A percentile compares a stretch with the other conserved stretches of the same genome.
These are phyloP conservation scores for Apodemus agrarius DNA, from an alignment of 2,797 vertebrate genomes.

Conservation along the genomic window DNA sequence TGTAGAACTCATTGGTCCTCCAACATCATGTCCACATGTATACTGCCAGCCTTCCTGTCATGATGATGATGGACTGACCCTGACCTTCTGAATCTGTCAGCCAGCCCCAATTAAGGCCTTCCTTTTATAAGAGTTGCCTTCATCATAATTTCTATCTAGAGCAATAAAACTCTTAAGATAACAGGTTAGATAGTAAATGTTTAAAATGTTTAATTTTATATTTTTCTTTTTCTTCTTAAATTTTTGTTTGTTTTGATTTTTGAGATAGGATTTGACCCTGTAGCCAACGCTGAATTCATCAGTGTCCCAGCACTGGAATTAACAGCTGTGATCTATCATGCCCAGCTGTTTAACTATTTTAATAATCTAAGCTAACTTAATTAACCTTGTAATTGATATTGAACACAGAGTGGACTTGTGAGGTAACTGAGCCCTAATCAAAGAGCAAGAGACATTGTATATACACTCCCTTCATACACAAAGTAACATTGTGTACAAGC, in stretches of 20 bases:
- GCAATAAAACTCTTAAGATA: background rate
- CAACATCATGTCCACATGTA: background rate
- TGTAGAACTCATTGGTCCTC: background rate
- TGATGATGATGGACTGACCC: background rate
- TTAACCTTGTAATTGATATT: background rate
- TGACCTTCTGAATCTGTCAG: too few species aligned
- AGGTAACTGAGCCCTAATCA: too few species aligned
- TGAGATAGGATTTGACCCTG: background rate
- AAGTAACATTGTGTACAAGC: too few species aligned
- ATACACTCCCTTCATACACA: too few species aligned
- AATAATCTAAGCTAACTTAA: constrained; percentile 40
- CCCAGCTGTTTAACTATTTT: background rate
- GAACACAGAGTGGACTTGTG: constrained; percentile 25
- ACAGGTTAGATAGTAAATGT: constrained; percentile 13
- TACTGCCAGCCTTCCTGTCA: background rate
- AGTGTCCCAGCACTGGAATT: background rate
- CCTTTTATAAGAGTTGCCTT: background rate
- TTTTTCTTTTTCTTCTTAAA: background rate
- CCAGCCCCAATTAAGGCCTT: too few species aligned
- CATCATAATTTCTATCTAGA: background rate
- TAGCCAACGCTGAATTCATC: background rate
- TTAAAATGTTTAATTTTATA: constrained; percentile 2
- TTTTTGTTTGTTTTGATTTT: background rate
- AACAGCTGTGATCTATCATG: background rate
- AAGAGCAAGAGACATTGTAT: too few species aligned